A percentile compares a stretch with the other conserved stretches of the same genome.
phyloP scores from a whole-genome alignment of 2,888 invertebrate species.

The Myopa testacea region DNA sequence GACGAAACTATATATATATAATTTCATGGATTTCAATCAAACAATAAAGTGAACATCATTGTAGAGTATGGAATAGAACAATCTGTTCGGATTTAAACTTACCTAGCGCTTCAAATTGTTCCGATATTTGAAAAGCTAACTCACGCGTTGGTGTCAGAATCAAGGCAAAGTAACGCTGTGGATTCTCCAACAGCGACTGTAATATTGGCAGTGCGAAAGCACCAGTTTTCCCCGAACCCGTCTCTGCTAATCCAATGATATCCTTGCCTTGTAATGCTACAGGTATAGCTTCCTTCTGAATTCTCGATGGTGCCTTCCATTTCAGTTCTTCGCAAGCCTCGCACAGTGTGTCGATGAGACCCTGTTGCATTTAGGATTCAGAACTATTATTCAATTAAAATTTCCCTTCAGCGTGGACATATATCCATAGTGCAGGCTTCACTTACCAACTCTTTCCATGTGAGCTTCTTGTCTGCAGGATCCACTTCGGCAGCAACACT shows the following conservation, averaged over 20 bases:
- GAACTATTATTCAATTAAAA: slow-evolving; percentile 44
- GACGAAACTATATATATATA: slow-evolving; percentile 61
- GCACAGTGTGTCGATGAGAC: slow-evolving; percentile 88
- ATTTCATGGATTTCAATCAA: slow-evolving; percentile 58
- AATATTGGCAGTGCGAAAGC: slow-evolving; percentile 97
- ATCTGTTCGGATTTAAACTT: slow-evolving; percentile 56
- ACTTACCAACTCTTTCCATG: slow-evolving; percentile 75
- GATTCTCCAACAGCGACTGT: slow-evolving; percentile 88
- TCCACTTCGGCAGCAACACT: background rate
- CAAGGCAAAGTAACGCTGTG: slow-evolving; percentile 93
- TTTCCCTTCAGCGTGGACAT: slow-evolving; percentile 25
- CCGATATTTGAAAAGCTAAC: slow-evolving; percentile 97
- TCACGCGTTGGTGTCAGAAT: slow-evolving; percentile 97
- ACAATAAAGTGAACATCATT: slow-evolving; percentile 57
- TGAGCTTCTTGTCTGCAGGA: slow-evolving; percentile 2
- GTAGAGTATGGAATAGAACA: slow-evolving; percentile 31
- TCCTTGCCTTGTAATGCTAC: slow-evolving; percentile 87
- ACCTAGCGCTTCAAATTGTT: slow-evolving; percentile 98
- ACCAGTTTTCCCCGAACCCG: slow-evolving; percentile 90
- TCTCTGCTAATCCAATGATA: slow-evolving; percentile 77
- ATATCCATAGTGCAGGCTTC: background rate
- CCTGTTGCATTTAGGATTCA: slow-evolving; percentile 71
- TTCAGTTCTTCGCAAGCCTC: slow-evolving; percentile 92
- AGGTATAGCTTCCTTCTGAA: slow-evolving; percentile 94
- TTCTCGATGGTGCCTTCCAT: slow-evolving; percentile 95